These are phyloP conservation scores for Solenodon paradoxus DNA, from an alignment of 2,113 vertebrate genomes.

Conservation along the genomic window DNA sequence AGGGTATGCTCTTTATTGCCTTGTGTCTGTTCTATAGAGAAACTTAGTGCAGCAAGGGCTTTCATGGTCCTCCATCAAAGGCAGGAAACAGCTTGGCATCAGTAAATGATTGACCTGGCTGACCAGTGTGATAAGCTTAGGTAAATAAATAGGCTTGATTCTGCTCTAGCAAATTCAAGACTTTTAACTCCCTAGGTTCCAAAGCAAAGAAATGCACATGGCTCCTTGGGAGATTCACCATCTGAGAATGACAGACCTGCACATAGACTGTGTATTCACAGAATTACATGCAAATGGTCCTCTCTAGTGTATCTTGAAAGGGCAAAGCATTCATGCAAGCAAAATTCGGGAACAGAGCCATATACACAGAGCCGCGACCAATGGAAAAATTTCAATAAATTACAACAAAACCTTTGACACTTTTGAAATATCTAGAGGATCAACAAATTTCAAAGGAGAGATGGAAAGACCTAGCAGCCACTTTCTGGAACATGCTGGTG, in stretches of 20 bases:
- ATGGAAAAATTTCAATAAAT: neutral
- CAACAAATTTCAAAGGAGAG: neutral
- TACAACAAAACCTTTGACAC: neutral
- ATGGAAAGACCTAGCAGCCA: neutral
- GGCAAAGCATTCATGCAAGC: neutral
- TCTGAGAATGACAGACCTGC: neutral
- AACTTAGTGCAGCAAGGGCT: neutral
- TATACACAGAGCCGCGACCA: neutral
- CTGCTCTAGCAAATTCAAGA: conserved; percentile 50
- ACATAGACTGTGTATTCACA: neutral
- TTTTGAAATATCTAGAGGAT: neutral
- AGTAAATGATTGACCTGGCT: conserved; percentile 75
- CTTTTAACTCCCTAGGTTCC: conserved; percentile 62
- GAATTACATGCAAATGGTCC: neutral
- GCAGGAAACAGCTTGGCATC: neutral
- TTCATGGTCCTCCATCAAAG: neutral
- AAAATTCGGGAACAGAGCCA: neutral
- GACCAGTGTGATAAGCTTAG: conserved; percentile 55
- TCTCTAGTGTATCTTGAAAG: neutral
- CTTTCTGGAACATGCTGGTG: neutral
- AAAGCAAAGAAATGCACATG: neutral
- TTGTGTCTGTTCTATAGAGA: neutral
- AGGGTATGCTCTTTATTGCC: neutral
- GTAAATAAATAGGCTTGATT: conserved; percentile 74
- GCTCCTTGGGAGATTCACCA: neutral